A percentile compares a stretch with the other conserved stretches of the same genome.
Evolutionary conservation across 2,113 vertebrate species (phyloP).

Genomic region (Clupea harengus): DNA sequence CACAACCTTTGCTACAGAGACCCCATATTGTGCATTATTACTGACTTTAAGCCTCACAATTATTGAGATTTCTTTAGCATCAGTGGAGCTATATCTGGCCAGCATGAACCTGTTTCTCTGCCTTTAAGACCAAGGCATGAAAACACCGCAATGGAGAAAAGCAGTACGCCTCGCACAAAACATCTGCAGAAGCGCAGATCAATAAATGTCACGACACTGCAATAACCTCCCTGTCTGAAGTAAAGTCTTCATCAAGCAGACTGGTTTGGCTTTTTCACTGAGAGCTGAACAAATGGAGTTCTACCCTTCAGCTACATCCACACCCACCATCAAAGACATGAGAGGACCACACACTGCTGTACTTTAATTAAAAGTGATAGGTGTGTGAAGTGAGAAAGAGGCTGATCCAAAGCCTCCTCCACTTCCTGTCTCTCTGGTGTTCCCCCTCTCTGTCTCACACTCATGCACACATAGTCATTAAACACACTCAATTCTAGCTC

Average conservation of each 20-base stretch:
- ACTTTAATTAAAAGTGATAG: constrained; percentile 25
- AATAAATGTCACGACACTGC: constrained; percentile 36
- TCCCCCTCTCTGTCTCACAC: too few relatives aligned
- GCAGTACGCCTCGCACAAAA: not conserved
- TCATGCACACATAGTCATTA: too few relatives aligned
- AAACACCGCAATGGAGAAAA: not conserved
- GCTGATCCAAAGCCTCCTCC: too few relatives aligned
- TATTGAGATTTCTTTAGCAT: too few relatives aligned
- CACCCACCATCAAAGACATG: not conserved
- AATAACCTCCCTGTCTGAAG: constrained; percentile 27
- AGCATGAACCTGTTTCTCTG: not conserved
- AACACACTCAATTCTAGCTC: too few relatives aligned
- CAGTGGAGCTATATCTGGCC: too few relatives aligned
- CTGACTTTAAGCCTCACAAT: too few relatives aligned
- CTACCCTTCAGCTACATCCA: not conserved
- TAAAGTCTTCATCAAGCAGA: constrained; percentile 22
- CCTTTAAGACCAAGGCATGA: not conserved
- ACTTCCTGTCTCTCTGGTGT: too few relatives aligned
- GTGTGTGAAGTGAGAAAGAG: not conserved
- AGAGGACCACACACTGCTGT: not conserved
- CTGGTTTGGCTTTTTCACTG: not conserved
- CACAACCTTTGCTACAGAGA: too few relatives aligned
- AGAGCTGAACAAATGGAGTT: constrained; percentile 21
- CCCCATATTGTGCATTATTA: too few relatives aligned
- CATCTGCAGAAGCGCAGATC: constrained; percentile 19